Percentiles rank a stretch among this genome's conserved stretches.
These are phyloP conservation scores for Atlantisia rogersi DNA, from an alignment of 2,113 vertebrate genomes.

Conservation along the genomic window DNA sequence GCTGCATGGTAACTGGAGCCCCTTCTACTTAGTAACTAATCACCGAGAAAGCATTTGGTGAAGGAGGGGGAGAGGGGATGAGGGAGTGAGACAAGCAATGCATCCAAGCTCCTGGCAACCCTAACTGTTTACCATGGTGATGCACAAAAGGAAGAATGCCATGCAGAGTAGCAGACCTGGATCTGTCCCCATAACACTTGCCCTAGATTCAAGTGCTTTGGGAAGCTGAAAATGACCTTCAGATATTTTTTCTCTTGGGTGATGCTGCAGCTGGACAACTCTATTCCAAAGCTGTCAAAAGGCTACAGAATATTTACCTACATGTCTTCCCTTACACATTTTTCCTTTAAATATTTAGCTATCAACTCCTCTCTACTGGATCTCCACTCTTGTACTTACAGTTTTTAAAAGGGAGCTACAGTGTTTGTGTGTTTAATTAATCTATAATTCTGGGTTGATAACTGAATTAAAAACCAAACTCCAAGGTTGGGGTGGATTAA, in stretches of 20 bases:
- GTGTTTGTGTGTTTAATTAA: background rate
- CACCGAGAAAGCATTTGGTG: slow-evolving; percentile 65
- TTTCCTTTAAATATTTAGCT: background rate
- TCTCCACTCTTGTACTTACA: background rate
- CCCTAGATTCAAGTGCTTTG: slow-evolving; percentile 35
- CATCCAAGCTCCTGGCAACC: slow-evolving; percentile 63
- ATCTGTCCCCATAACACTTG: slow-evolving; percentile 38
- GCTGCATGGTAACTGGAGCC: slow-evolving; percentile 63
- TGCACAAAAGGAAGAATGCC: slow-evolving; percentile 50
- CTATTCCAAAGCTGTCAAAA: background rate
- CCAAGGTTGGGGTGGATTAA: background rate
- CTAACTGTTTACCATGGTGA: slow-evolving; percentile 65
- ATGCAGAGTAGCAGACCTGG: background rate
- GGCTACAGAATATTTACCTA: background rate
- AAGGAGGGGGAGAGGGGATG: slow-evolving; percentile 44
- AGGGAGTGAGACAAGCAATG: slow-evolving; percentile 42
- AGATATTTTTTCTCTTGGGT: background rate
- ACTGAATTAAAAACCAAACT: background rate
- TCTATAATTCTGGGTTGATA: no score
- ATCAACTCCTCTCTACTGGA: background rate
- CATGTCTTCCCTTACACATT: background rate
- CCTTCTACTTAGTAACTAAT: slow-evolving; percentile 65
- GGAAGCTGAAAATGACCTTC: slow-evolving; percentile 42
- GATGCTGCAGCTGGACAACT: background rate
- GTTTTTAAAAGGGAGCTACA: background rate